Base-by-base conservation (phyloP, 2,888 invertebrate genomes). In the Pristionchus arcanus region DNA sequence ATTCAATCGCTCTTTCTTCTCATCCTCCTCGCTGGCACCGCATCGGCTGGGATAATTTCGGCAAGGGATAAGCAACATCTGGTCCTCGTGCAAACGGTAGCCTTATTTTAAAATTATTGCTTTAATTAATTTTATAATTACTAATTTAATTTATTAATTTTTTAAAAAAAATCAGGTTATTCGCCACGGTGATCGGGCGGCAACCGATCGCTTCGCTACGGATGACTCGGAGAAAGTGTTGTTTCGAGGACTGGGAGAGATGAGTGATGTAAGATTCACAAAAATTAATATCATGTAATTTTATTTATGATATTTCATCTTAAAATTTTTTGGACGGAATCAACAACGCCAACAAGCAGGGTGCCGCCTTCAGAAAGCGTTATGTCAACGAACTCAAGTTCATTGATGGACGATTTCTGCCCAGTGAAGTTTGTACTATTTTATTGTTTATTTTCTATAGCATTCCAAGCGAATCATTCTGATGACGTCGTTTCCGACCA, bases 271-370 rank as follows among this genome's bases (percentile, higher is more conserved):
- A 4, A 77, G 74, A 55, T 55, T 5, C n/a, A n/a, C n/a, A n/a
- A n/a, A n/a, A n/a, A 49, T 55, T 55, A 55, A 55, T 55, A 9
- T 55, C 13, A 16, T 55, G 15, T 16, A 55, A 4, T 11, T 55
- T 55, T 55, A 11, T 42, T 42, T 42, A 42, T 9, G 3, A 5
- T 42, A 5, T 42, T 42, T 42, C 9, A 42, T 42, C 4, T 42
- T 42, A 5, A 15, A 31, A 66, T 34, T 34, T 19, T 77, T 25
- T 55, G 84, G 84, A 84, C 34, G 84, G 84, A 28, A 84, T 84
- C 28, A 49, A 84, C 16, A 21, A 84, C 34, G 84, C 84, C 16
- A 11, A 55, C 55, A 55, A 53, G 19, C 84, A 84, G 16, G 55
- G 84, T 11, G 11, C 19, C 0, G n/a, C 53, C 55, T 84, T 84